phyloP scores from a whole-genome alignment of 2,888 invertebrate species.

The Ichneumoninae sp. region DNA sequence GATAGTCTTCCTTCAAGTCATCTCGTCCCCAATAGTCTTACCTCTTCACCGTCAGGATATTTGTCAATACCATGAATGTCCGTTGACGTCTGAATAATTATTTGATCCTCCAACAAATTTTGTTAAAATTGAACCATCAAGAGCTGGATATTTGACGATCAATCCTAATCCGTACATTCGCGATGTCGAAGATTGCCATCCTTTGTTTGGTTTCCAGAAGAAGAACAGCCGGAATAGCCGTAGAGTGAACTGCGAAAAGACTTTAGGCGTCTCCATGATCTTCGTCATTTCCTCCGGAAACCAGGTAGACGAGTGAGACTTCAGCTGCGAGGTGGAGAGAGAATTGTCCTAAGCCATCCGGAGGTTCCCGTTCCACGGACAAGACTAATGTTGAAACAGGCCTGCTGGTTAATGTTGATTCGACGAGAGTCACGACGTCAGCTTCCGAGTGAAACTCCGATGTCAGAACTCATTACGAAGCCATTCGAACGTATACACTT shows the following conservation, averaged over 20 bases:
- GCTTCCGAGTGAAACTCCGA: background rate
- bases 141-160: no score
- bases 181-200: no score
- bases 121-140: no score
- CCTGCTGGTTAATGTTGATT: background rate
- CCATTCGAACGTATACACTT: background rate
- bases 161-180: no score
- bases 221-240: background rate
- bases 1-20: no score
- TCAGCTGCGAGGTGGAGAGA: background rate
- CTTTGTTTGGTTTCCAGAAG: no score
- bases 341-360: background rate
- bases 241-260: background rate
- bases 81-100: no score
- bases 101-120: no score
- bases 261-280: background rate
- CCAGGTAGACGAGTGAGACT: background rate
- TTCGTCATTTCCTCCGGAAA: constrained; percentile 4
- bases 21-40: no score
- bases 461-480: constrained; percentile 21
- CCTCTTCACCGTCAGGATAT: no score
- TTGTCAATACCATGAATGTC: no score
- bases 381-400: constrained; percentile 4
- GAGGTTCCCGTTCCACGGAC: background rate
- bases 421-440: background rate